Evolutionary conservation across 37 sponge, comb jelly and placozoan species (phyloP), one percentile per base, ranked within the genome.

Genomic region (Halisarca cf. caerulea): DNA sequence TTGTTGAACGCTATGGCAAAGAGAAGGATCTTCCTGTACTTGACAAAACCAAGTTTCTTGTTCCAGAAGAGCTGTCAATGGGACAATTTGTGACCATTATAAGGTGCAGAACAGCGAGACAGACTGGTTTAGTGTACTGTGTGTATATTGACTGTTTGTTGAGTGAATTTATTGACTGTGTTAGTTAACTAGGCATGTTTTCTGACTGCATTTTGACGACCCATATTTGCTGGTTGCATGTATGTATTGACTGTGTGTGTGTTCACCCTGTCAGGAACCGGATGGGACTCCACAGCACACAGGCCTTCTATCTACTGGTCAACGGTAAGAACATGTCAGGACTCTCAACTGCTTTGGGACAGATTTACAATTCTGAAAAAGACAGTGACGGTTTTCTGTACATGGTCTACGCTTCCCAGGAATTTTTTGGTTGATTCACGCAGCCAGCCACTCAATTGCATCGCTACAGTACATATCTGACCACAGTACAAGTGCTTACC

Each of bases 341-440:
- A 89, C 82, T 99, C 86, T 86, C 97, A 2, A 92, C 93, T 23
- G 91, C 95, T 32, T 86, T 99, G 86, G 88, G 85, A n/a, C 92
- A 99, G 82, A 87, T 99, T 45, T 99, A 99, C 83, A 86, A 90
- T 30, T 77, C 82, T 25, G 99, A 99, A 66, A 90, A 91, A 55
- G 99, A 99, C 59, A 91, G 92, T 58, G 99, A 99, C 80, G 99
- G 99, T 33, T 99, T 99, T 58, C 87, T 99, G 24, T 99, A 99
- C 90, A 99, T 99, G 99, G 95, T 96, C 43, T 99, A 99, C 74
- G 99, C 99, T 58, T 99, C 99, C 11, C 99, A 99, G 41, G 99
- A 99, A 77, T 92, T 95, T 89, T 99, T 99, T 86, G 99, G 99
- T 43, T 97, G 44, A 90, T 18, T 20, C 33, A 30, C 21, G 2